Conservation (phyloP, 2,113 vertebrate genomes). For the Tetraodon nigroviridis region DNA sequence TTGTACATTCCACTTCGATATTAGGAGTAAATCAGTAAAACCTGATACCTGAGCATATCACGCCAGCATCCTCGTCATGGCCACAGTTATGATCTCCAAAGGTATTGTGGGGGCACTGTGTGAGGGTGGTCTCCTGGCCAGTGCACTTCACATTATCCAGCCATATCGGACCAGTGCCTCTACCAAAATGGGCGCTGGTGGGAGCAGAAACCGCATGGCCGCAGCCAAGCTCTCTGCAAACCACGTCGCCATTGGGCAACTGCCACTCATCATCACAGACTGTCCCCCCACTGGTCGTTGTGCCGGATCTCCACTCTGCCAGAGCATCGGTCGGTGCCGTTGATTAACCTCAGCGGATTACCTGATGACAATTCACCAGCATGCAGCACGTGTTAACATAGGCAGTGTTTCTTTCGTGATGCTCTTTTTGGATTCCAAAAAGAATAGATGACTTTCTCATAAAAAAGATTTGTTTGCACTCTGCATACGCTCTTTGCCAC, state of each 20-base stretch:
- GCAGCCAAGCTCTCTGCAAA: slow-evolving; percentile 52
- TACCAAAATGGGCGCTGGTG: background rate
- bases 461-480: background rate
- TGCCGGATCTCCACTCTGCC: slow-evolving; percentile 47
- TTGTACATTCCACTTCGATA: background rate
- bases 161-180: slow-evolving; percentile 26
- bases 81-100: too few species aligned
- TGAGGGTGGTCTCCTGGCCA: slow-evolving; percentile 58
- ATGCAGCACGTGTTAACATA: background rate
- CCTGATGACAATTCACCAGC: slow-evolving; percentile 16
- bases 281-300: slow-evolving; percentile 26
- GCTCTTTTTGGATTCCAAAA: too few species aligned
- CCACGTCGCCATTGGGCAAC: slow-evolving; percentile 2
- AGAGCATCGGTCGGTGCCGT: slow-evolving; percentile 48
- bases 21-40: background rate
- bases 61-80: slow-evolving; percentile 25
- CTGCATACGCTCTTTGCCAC: background rate
- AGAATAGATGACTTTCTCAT: background rate
- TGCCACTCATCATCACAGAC: slow-evolving; percentile 64
- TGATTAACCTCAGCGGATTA: slow-evolving; percentile 25
- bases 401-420: background rate
- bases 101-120: slow-evolving; percentile 13
- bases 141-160: slow-evolving; percentile 46
- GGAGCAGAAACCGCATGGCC: slow-evolving; percentile 37
- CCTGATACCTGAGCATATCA: slow-evolving; percentile 51